Conservation (phyloP, 2,113 vertebrate genomes). For the Catagonus wagneri region DNA sequence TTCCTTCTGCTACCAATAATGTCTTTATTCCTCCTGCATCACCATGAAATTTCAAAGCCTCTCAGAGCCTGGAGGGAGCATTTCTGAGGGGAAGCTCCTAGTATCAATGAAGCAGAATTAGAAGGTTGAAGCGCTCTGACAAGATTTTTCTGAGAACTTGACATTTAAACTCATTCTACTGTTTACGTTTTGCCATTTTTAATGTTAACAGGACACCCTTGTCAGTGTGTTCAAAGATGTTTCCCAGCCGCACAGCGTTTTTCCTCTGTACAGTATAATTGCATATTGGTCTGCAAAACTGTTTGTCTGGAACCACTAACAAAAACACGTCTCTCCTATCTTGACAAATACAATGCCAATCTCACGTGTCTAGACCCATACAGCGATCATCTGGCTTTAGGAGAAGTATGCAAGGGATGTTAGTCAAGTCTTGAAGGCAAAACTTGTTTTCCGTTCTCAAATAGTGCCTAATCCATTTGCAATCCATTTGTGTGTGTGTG, state of each 20-base stretch:
- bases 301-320: neutral
- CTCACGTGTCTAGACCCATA: neutral
- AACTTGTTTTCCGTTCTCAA: conserved; percentile 52
- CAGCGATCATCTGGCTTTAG: neutral
- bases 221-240: neutral
- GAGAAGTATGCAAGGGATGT: conserved; percentile 12
- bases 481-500: neutral
- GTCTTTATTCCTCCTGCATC: neutral
- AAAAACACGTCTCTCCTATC: conserved; percentile 49
- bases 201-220: conserved; percentile 36
- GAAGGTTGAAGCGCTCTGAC: neutral
- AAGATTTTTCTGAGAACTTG: conserved; percentile 28
- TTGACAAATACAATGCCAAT: neutral
- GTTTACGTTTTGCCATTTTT: conserved; percentile 24
- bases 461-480: neutral
- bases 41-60: neutral
- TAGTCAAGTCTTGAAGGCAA: conserved; percentile 42
- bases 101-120: neutral
- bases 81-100: neutral
- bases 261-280: neutral
- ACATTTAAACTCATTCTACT: conserved; percentile 36
- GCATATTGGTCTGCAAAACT: conserved; percentile 65
- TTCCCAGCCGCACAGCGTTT: neutral
- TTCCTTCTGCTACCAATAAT: neutral
- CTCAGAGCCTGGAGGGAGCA: neutral